Percentiles rank a stretch among this genome's conserved stretches.
Conservation (phyloP, 2,888 invertebrate genomes). For the Silvanus unidentatus region DNA sequence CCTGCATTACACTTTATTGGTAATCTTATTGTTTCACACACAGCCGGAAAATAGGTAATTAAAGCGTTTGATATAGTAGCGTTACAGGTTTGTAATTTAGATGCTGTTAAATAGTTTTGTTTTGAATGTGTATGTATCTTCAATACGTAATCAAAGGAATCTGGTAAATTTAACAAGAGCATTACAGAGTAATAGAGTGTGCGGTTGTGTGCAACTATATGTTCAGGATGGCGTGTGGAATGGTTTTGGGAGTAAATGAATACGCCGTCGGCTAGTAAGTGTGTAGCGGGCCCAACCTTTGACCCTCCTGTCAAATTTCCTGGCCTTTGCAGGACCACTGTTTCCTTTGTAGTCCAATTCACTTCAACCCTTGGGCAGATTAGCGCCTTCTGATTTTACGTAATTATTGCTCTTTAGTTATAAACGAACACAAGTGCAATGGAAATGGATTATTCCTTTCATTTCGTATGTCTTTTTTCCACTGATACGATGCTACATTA, state of each 20-base stretch:
- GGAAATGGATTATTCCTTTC: too few relatives aligned
- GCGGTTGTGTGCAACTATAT: too few relatives aligned
- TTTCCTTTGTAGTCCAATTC: constrained; percentile 41
- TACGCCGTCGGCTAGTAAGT: constrained; percentile 26
- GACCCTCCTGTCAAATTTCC: constrained; percentile 45
- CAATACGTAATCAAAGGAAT: constrained; percentile 30
- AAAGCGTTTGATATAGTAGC: too few relatives aligned
- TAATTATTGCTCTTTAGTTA: constrained; percentile 29
- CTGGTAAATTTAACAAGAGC: constrained; percentile 19
- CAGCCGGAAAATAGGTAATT: too few relatives aligned
- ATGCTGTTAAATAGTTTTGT: not conserved
- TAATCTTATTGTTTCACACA: too few relatives aligned
- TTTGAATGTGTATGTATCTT: constrained; percentile 5
- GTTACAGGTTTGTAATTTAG: too few relatives aligned
- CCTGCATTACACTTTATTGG: too few relatives aligned
- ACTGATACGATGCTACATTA: too few relatives aligned
- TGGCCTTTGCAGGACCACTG: constrained; percentile 41
- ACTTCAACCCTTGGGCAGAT: constrained; percentile 30
- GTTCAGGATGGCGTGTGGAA: not conserved
- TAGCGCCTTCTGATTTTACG: constrained; percentile 38
- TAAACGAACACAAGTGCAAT: not conserved
- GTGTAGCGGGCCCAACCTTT: constrained; percentile 33
- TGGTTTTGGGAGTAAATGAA: constrained; percentile 29
- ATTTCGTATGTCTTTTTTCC: too few relatives aligned
- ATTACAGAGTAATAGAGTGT: not conserved